Base-by-base conservation (phyloP, 2,888 invertebrate species). In the Hirtodrosophila histrioides region DNA sequence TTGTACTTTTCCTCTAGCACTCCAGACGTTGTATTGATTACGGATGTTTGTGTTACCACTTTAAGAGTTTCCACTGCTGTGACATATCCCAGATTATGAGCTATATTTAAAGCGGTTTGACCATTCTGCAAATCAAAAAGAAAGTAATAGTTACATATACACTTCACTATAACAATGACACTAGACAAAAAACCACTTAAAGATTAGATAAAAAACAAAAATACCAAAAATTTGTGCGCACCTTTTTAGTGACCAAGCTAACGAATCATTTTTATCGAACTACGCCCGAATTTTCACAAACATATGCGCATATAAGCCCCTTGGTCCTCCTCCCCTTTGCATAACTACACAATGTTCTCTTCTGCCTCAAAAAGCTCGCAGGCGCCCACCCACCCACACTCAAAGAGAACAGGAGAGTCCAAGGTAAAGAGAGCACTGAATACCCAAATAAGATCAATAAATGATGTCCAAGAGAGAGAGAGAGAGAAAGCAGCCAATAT, bases 31-130 rank as follows among this genome's bases (percentile, higher is more conserved):
- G 94, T 94, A 10, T 94, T 94, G 10, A 94, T 94, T 8, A 94
- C 93, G 8, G 94, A 94, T 75, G 95, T 95, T 80, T 97, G 96
- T 0, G 97, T 97, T 56, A 98, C 97, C 0, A 97, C 96, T 88
- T 98, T 97, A 53, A 99, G 92, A 4, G 98, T 98, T 91, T 99
- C 99, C 66, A 99, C 98, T 0, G 99, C 99, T 60, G 98, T 98
- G 86, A 99, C 98, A 93, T 99, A 99, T 62, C 99, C 99, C 58
- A 99, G 94, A 65, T 97, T 96, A 91, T 98, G 97, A 24, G 99
- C 99, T 86, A 99, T 98, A 53, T 97, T 97, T 73, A 99, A 94
- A 3, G 99, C 97, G 4, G 99, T 99, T 93, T 99, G 97, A 3
- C 99, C 99, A 91, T 95, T 97, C 98, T 99, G 49, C 2, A 53